Evolutionary conservation across 2,113 vertebrate genomes (phyloP).

Genomic region (Vicugna pacos): DNA sequence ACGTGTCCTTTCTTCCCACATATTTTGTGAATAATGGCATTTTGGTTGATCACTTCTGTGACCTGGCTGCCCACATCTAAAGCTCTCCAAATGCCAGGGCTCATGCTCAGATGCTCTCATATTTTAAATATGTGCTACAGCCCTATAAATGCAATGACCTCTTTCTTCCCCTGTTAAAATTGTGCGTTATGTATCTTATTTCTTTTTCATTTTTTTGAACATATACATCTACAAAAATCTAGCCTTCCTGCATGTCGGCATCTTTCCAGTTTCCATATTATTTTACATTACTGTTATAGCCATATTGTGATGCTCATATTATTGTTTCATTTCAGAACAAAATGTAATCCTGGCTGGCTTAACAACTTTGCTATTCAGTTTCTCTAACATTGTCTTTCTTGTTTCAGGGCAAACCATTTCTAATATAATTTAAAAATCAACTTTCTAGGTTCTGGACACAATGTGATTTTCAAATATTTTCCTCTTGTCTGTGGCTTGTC

Average conservation of each 20-base stretch:
- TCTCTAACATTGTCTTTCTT: not conserved
- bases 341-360: conserved; percentile 17
- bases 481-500: not conserved
- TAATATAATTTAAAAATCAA: conserved; percentile 51
- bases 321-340: conserved; percentile 54
- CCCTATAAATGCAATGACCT: conserved; percentile 23
- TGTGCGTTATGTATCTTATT: conserved; percentile 43
- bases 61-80: conserved; percentile 66
- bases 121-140: conserved; percentile 57
- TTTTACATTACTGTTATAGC: conserved; percentile 21
- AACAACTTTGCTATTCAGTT: conserved; percentile 49
- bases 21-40: conserved; percentile 71
- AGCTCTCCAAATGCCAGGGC: conserved; percentile 69
- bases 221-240: conserved; percentile 15
- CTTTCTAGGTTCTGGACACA: conserved; percentile 41
- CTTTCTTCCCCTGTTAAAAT: conserved; percentile 50
- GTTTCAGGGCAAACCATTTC: conserved; percentile 29
- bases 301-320: not conserved
- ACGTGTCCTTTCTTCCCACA: not conserved
- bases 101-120: conserved; percentile 26
- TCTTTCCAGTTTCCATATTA: conserved; percentile 31
- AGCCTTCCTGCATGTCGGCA: not conserved
- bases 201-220: conserved; percentile 13
- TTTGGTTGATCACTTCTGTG: conserved; percentile 70
- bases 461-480: conserved; percentile 36